Percentiles rank a stretch among this genome's conserved stretches.
These are phyloP conservation scores for Drosophila ironensis DNA, from an alignment of 1,140 invertebrate genomes.

Conservation along the genomic window DNA sequence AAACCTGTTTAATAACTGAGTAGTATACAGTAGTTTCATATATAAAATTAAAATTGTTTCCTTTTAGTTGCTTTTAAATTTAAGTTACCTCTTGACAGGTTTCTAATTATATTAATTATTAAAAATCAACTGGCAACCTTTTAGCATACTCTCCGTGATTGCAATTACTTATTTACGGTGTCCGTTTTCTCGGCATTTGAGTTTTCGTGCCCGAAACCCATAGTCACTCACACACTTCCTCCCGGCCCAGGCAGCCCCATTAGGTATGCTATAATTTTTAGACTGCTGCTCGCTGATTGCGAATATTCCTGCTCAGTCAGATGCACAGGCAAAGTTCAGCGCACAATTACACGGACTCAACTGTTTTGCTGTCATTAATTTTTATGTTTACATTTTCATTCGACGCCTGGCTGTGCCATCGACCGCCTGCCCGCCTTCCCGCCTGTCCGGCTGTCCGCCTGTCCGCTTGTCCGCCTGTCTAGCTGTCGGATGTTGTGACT, in stretches of 20 bases:
- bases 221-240: neutral
- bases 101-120: too few relatives aligned
- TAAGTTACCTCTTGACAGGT: too few relatives aligned
- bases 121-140: too few relatives aligned
- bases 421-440: too few relatives aligned
- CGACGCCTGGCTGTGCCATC: neutral
- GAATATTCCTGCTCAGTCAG: constrained; percentile 12
- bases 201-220: constrained; percentile 2
- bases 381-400: constrained; percentile 40
- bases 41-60: too few relatives aligned
- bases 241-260: constrained; percentile 4
- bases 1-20: too few relatives aligned
- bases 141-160: too few relatives aligned
- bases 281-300: neutral
- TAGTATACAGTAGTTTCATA: too few relatives aligned
- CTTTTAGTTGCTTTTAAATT: too few relatives aligned
- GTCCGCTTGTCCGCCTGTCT: too few relatives aligned
- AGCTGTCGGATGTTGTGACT: constrained; percentile 19
- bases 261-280: constrained; percentile 50
- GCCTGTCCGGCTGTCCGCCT: neutral
- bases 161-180: too few relatives aligned
- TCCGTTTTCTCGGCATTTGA: too few relatives aligned
- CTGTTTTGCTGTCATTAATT: constrained; percentile 43
- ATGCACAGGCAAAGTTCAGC: constrained; percentile 33
- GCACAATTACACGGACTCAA: constrained; percentile 40